phyloP scores from a whole-genome alignment of 2,113 vertebrate species.

The Cynoglossus semilaevis region DNA sequence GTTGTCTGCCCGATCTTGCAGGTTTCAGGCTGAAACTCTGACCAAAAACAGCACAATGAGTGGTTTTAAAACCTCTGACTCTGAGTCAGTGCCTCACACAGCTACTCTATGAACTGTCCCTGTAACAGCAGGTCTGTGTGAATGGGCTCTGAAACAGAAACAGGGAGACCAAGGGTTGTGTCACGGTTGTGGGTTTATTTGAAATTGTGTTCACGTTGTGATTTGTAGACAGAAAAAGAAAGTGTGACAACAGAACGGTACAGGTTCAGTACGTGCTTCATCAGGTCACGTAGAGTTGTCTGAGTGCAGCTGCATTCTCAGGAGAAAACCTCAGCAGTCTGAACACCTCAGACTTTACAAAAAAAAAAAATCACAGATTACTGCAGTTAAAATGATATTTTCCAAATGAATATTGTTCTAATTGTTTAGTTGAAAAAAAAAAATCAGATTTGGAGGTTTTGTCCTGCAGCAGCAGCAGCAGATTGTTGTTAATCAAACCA shows the following conservation, averaged over 20 bases:
- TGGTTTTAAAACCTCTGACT: not conserved
- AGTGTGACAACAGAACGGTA: constrained; percentile 24
- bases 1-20: not conserved
- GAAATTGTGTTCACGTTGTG: constrained; percentile 30
- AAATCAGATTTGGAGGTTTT: constrained; percentile 14
- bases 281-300: constrained; percentile 36
- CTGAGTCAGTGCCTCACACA: not conserved
- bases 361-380: too few species aligned
- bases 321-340: constrained; percentile 22
- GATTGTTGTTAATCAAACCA: constrained; percentile 46
- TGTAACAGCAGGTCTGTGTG: constrained; percentile 12
- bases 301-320: constrained; percentile 18
- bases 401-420: not conserved
- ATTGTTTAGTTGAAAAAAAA: not conserved
- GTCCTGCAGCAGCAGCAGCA: constrained; percentile 14
- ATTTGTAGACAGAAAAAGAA: constrained; percentile 41
- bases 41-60: not conserved
- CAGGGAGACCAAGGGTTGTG: constrained; percentile 56
- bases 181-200: constrained; percentile 64
- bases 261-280: constrained; percentile 49
- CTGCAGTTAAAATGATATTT: too few species aligned
- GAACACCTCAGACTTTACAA: not conserved
- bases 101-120: not conserved
- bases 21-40: not conserved
- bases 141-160: constrained; percentile 68